Evolutionary conservation across 1,140 invertebrate species (phyloP).

Genomic region (Drosophila cardini): DNA sequence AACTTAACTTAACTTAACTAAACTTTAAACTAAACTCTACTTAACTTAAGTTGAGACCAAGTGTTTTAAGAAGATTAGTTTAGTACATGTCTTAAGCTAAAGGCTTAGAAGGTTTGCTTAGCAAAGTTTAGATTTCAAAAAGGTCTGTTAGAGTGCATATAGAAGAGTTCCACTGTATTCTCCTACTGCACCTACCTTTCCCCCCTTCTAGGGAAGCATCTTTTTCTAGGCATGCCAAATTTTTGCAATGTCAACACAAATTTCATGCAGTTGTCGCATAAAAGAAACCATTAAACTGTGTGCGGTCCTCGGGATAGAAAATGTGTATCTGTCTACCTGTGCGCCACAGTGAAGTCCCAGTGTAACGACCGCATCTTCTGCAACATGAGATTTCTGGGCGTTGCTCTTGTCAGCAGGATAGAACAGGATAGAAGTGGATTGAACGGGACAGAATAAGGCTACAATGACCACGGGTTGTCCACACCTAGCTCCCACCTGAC

Average conservation of each 20-base stretch:
- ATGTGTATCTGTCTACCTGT: constrained; percentile 42
- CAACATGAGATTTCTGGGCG: constrained; percentile 59
- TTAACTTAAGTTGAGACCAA: too few relatives aligned
- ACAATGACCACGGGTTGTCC: constrained; percentile 75
- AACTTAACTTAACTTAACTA: too few relatives aligned
- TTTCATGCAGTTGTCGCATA: constrained; percentile 61
- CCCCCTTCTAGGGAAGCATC: neutral
- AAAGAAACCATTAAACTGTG: constrained; percentile 50
- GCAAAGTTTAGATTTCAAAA: too few relatives aligned
- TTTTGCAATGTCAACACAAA: constrained; percentile 77
- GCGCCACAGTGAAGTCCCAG: constrained; percentile 21
- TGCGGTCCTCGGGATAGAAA: constrained; percentile 57
- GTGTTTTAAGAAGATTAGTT: too few relatives aligned
- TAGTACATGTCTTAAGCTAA: too few relatives aligned
- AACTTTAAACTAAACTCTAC: too few relatives aligned
- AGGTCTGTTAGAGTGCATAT: too few relatives aligned
- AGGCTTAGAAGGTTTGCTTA: too few relatives aligned
- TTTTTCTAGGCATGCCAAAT: constrained; percentile 44
- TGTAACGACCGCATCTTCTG: constrained; percentile 49
- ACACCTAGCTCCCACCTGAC: constrained; percentile 75
- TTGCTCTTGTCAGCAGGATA: constrained; percentile 72
- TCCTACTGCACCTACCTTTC: neutral
- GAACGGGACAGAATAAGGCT: constrained; percentile 52
- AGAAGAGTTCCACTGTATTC: neutral
- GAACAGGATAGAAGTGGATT: constrained; percentile 6